phyloP scores from a whole-genome alignment of 2,888 invertebrate species.

The Pantelozetes paolii region DNA sequence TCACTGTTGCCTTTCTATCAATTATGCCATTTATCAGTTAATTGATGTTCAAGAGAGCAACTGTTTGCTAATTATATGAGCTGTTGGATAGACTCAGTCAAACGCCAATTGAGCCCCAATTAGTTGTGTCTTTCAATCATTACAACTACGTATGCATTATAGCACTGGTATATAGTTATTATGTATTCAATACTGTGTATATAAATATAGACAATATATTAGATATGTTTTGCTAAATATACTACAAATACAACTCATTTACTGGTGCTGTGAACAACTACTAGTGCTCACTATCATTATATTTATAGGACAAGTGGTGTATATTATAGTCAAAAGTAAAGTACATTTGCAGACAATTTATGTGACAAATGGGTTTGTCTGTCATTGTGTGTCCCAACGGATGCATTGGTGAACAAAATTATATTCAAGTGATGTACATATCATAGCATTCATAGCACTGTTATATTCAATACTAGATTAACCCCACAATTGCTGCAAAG shows the following conservation, averaged over 20 bases:
- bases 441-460: not conserved
- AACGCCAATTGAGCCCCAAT: slow-evolving; percentile 22
- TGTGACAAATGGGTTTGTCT: slow-evolving; percentile 22
- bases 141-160: too few species aligned
- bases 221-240: slow-evolving; percentile 1
- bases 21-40: slow-evolving; percentile 31
- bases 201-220: not conserved
- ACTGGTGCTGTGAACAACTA: slow-evolving; percentile 11
- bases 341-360: slow-evolving; percentile 28
- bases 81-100: slow-evolving; percentile 34
- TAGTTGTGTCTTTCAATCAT: slow-evolving; percentile 32
- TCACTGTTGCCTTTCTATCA: slow-evolving; percentile 27
- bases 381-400: slow-evolving; percentile 27
- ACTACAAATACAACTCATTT: slow-evolving; percentile 27
- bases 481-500: slow-evolving; percentile 13
- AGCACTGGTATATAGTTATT: not conserved
- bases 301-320: slow-evolving; percentile 3
- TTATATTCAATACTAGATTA: slow-evolving; percentile 21
- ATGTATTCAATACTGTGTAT: not conserved
- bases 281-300: slow-evolving; percentile 3
- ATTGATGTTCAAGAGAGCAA: slow-evolving; percentile 31
- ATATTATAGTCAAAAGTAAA: slow-evolving; percentile 3
- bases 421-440: slow-evolving; percentile 4
- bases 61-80: slow-evolving; percentile 34
- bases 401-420: slow-evolving; percentile 12